A percentile compares a stretch with the other conserved stretches of the same genome.
These are phyloP conservation scores for Amyelois transitella DNA, from an alignment of 1,140 invertebrate genomes.

Conservation along the genomic window DNA sequence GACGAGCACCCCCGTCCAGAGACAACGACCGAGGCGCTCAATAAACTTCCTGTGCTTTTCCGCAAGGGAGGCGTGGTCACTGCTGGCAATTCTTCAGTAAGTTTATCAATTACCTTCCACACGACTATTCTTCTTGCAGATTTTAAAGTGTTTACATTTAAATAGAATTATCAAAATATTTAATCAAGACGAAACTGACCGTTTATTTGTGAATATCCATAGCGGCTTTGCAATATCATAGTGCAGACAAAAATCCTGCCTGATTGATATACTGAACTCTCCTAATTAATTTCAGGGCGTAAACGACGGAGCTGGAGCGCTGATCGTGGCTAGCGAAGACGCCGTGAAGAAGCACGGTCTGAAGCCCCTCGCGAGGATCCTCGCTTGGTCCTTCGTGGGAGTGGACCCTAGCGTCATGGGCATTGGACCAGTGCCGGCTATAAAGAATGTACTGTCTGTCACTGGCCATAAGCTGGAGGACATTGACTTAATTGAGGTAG, in stretches of 20 bases:
- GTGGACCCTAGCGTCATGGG: slow-evolving; percentile 92
- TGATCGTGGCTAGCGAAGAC: slow-evolving; percentile 93
- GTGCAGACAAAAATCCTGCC: not conserved
- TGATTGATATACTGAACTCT: not conserved
- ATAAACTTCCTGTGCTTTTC: slow-evolving; percentile 91
- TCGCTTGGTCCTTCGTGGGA: slow-evolving; percentile 85
- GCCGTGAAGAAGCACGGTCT: slow-evolving; percentile 88
- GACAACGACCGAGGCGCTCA: slow-evolving; percentile 86
- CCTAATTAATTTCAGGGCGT: slow-evolving; percentile 78
- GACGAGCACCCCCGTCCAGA: slow-evolving; percentile 97
- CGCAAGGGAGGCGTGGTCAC: slow-evolving; percentile 97
- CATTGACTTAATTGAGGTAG: slow-evolving; percentile 95
- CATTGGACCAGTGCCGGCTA: slow-evolving; percentile 95
- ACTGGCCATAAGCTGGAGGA: slow-evolving; percentile 87
- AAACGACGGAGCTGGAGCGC: slow-evolving; percentile 94
- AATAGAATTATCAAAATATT: too few relatives aligned
- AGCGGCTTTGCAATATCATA: not conserved
- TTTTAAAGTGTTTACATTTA: too few relatives aligned
- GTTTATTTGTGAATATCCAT: too few relatives aligned
- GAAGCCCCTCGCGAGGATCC: slow-evolving; percentile 84
- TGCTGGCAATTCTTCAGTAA: slow-evolving; percentile 95
- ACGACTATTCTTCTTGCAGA: too few relatives aligned
- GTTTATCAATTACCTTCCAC: too few relatives aligned
- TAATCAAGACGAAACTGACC: too few relatives aligned
- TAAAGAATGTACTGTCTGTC: slow-evolving; percentile 84